Conservation (phyloP, 2,113 vertebrate species). For the Brevimyrus niger region DNA sequence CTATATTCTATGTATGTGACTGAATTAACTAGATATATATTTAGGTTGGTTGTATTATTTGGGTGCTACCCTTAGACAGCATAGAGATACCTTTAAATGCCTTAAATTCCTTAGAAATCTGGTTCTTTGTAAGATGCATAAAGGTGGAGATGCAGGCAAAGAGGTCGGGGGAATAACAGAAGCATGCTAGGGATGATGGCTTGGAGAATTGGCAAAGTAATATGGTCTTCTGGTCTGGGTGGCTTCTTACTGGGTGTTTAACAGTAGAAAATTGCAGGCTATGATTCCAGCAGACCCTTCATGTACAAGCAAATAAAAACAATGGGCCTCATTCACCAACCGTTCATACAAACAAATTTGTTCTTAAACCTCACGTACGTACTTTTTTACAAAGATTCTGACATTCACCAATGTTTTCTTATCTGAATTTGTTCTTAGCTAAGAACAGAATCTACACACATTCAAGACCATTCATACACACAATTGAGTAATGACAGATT, state of each 20-base stretch:
- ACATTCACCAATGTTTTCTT: no score
- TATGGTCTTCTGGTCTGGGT: not conserved
- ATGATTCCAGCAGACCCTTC: not conserved
- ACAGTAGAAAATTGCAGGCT: not conserved
- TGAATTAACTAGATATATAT: not conserved
- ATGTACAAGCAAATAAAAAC: not conserved
- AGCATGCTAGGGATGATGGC: not conserved
- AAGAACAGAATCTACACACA: no score
- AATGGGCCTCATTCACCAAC: no score
- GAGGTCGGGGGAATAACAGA: not conserved
- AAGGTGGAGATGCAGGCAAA: not conserved
- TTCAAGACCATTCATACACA: no score
- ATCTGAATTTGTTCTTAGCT: no score
- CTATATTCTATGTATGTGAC: not conserved
- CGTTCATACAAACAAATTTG: no score
- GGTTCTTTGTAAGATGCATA: not conserved
- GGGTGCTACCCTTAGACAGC: not conserved
- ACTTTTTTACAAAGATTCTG: no score
- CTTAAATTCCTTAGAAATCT: not conserved
- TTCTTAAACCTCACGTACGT: no score
- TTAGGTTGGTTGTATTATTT: not conserved
- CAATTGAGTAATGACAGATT: no score
- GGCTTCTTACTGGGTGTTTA: not conserved
- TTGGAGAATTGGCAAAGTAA: not conserved
- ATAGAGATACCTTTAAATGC: not conserved